Base-by-base conservation (phyloP, 2,797 vertebrate species). In the Anabas testudineus region DNA sequence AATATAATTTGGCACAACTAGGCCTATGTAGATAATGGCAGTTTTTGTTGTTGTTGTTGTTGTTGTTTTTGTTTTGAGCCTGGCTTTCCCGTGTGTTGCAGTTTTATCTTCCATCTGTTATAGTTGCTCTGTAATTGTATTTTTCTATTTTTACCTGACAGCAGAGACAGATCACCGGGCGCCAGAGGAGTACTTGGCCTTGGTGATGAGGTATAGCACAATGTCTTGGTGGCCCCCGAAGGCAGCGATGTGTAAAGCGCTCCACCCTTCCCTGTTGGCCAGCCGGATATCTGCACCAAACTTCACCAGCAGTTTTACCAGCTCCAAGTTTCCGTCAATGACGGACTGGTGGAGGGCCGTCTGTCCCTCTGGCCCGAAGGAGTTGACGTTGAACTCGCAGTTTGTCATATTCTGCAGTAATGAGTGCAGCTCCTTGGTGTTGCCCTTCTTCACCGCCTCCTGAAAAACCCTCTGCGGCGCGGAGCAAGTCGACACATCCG, bases 321-420 rank as follows among this genome's bases (percentile, higher is more conserved):
- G 95, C 93, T 99, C 98, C 92, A 99, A 93, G 93, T 99, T 99
- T 21, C 98, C 97, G 87, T 98, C 97, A 74, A 98, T 98, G 82
- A 99, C 97, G 30, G 97, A 98, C 92, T 99, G 97, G 86, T 99
- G 97, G 61, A 99, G 94, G 52, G 97, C 97, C 26, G 97, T 99
- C 93, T 99, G 97, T 51, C 97, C 97, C 88, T 99, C 97, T 1
- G 97, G 97, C 43, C 97, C 97, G 90, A 99, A 99, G 34, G 96
- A 97, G 92, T 99, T 99, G 76, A 99, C 97, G 92, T 99, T 99
- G 94, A 99, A 97, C 91, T 99, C 97, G 93, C 97, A 98, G 96
- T 94, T 97, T 64, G 94, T 97, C 97, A 98, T 98, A 93, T 96
- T 97, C 91, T 98, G 97, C 84, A 99, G 94, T 87, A 99, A 92